Evolutionary conservation across 2,113 vertebrate genomes (phyloP).

Genomic region (Salminus brasiliensis): DNA sequence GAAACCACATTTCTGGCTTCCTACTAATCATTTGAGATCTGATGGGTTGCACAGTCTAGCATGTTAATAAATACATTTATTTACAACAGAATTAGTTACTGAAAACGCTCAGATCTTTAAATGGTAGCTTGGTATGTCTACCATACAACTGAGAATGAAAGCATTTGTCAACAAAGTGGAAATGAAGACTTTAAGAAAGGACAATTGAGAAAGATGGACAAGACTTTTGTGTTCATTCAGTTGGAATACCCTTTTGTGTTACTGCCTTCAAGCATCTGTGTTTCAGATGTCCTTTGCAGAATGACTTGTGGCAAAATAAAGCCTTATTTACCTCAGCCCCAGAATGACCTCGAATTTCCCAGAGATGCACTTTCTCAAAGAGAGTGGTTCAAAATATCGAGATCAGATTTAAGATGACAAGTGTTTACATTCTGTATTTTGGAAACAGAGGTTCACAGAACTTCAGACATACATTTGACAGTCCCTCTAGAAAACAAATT

Average conservation of each 20-base stretch:
- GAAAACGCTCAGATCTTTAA: too few relatives aligned
- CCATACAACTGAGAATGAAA: too few relatives aligned
- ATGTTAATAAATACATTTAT: too few relatives aligned
- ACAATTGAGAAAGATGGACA: neutral
- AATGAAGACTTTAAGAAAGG: neutral
- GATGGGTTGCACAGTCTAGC: too few relatives aligned
- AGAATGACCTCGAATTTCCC: neutral
- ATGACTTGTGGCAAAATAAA: neutral
- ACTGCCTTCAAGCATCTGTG: too few relatives aligned
- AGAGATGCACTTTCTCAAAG: neutral
- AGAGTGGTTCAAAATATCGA: neutral
- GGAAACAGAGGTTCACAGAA: neutral
- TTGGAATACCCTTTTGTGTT: neutral
- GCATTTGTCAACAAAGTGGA: neutral
- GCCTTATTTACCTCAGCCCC: neutral
- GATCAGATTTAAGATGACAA: neutral
- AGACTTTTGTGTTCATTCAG: neutral
- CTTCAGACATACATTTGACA: neutral
- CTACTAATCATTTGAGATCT: too few relatives aligned
- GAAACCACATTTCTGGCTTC: too few relatives aligned
- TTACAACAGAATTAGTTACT: too few relatives aligned
- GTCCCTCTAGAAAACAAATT: neutral
- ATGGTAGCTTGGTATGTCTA: too few relatives aligned
- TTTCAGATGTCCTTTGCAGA: neutral
- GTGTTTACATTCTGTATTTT: neutral